Evolutionary conservation across 1,140 invertebrate genomes (phyloP), one percentile per base, ranked within the genome.

Genomic region (Polypedilum pembai): DNA sequence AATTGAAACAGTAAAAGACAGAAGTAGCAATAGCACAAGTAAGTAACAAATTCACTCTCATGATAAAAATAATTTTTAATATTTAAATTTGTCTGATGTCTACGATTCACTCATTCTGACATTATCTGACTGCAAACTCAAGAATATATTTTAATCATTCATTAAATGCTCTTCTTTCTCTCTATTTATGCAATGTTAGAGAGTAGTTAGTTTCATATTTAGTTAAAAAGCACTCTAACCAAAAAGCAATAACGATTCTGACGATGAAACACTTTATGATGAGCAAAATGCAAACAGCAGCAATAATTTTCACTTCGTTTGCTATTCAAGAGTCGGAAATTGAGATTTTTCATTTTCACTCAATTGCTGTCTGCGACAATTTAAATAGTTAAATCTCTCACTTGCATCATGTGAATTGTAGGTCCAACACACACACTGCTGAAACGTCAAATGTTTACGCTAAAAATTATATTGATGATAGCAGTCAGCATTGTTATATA

Each of bases 221-320:
- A 5, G 24, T 33, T 3, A 33, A 33, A 33, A 33, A 33, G 24
- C 5, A 33, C 2, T 33, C 24, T 33, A 33, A 56, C 12, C 45
- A n/a, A 12, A 56, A n/a, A n/a, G 12, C 12, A 56, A 56, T 56
- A 56, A 56, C 45, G 45, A 56, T 12, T n/a, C n/a, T n/a, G n/a
- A 56, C 45, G 10, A n/a, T 56, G 45, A 15, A 56, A 12, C 45
- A 56, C n/a, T 69, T 69, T 69, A 69, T 69, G 65, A 69, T 20
- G 65, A 69, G 65, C 17, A 69, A 69, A 69, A 20, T 8, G 65
- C 20, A 69, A 21, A 20, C 65, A 69, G 65, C 65, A 69, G 65
- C 65, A 69, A 69, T 69, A 69, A 69, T 69, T 69, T 69, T 69
- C 65, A 21, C 65, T 69, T 69, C 65, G 20, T 69, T 69, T 69